phyloP scores from a whole-genome alignment of 2,888 invertebrate genomes.

The Antheraea yamamai region DNA sequence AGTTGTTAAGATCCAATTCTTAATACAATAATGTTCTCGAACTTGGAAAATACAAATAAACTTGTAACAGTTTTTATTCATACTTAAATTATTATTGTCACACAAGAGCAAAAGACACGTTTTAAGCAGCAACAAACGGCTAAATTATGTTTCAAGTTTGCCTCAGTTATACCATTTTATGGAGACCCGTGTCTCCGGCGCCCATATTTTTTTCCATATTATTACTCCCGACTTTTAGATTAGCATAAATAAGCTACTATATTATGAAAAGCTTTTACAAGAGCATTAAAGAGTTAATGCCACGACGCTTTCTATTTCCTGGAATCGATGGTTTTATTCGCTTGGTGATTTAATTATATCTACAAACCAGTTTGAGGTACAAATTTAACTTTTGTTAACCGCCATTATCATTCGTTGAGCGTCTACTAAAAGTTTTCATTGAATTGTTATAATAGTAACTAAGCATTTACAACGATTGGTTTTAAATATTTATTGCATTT shows the following conservation, averaged over 20 bases:
- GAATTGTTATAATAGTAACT: conserved; percentile 16
- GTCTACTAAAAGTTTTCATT: conserved; percentile 27
- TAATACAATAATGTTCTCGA: conserved; percentile 33
- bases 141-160: conserved; percentile 62
- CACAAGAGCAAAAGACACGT: conserved; percentile 41
- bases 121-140: conserved; percentile 46
- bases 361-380: conserved; percentile 31
- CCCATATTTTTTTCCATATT: conserved; percentile 55
- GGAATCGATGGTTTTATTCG: conserved; percentile 40
- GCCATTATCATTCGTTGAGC: conserved; percentile 37
- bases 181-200: conserved; percentile 52
- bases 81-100: conserved; percentile 38
- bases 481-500: neutral
- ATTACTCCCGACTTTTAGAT: conserved; percentile 58
- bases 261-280: conserved; percentile 52
- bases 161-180: conserved; percentile 57
- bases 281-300: conserved; percentile 50
- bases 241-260: conserved; percentile 59
- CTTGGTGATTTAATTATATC: conserved; percentile 16
- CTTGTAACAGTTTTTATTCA: conserved; percentile 28
- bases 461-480: neutral
- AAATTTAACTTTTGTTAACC: conserved; percentile 36
- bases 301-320: conserved; percentile 47
- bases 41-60: neutral
- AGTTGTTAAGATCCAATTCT: conserved; percentile 28